Evolutionary conservation across 2,797 vertebrate genomes (phyloP), one percentile per base, ranked within the genome.

Genomic region (Leptatherina wallacei): DNA sequence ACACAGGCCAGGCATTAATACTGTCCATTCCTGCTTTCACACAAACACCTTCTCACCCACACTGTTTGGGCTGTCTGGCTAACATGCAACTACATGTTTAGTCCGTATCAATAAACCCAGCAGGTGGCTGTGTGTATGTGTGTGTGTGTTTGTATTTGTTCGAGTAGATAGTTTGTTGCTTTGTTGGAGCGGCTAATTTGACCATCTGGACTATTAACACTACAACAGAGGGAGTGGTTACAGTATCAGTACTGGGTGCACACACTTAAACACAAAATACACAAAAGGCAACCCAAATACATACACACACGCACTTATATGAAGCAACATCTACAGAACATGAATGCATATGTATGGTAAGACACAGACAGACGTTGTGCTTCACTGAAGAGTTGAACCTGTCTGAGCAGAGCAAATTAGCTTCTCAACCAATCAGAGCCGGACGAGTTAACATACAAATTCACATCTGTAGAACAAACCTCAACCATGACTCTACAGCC

Each of bases 141-240:
- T 73, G 51, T 79, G 40, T 74, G 65, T 70, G 74, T 82, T 61
- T 69, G 80, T 80, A 49, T 86, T 70, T 89, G 76, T 88, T 84
- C 63, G 78, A 89, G 77, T 79, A 77, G 65, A 86, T 87, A 90
- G 87, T 93, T 93, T 93, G 91, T 92, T 94, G 92, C 92, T 93
- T 92, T 94, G 91, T 85, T 91, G 92, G 90, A 93, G 92, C 92
- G 83, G 74, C 89, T 93, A 93, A 93, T 93, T 93, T 91, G 90
- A 87, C 92, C 92, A 93, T 93, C 91, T 93, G 92, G 91, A 92
- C 91, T 86, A 88, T 91, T 91, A 90, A 88, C 88, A 82, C 77
- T 65, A 83, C 49, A 88, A 84, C 90, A 89, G 91, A 91, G 92
- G 84, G 89, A 89, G 75, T 82, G 85, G 87, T 90, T 89, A 88